Evolutionary conservation across 2,113 vertebrate genomes (phyloP), one percentile per base, ranked within the genome.

Genomic region (Semicossyphus pulcher): DNA sequence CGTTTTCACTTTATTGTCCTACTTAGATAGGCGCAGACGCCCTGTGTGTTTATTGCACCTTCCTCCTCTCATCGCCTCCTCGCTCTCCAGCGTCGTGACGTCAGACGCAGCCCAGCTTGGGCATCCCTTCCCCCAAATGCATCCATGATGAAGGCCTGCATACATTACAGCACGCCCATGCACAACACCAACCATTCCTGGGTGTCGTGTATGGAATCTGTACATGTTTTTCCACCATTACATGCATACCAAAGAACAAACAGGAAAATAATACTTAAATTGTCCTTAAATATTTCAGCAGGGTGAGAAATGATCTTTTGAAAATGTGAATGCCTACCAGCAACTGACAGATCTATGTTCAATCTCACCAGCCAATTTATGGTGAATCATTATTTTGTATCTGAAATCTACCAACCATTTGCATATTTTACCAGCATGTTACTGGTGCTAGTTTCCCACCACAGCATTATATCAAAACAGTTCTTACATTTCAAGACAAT

Each of bases 21-120:
- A 89, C 84, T 89, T 92, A 90, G 86, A 87, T 56, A 92, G 89
- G 91, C 90, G 90, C 89, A 93, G 91, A 85, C 92, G 91, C 92
- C 91, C 92, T 92, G 87, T 91, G 89, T 94, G 93, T 94, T 93
- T 94, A 91, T 93, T 91, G 92, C 93, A 91, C 87, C 86, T 86
- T 92, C 84, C 88, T 88, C 84, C 88, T 88, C 84, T 84, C 81
- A 73, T 85, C 81, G 76, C 85, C 87, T 70, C 79, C 86, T 56
- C 79, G 23, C 67, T 39, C 72, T 36, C 63, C 76, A 29, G 64
- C 93, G 92, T 60, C 79, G n/a, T 92, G 92, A 93, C 93, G 92
- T 92, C 91, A 93, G 57, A 88, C 88, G 92, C 80, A 88, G 16
- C 29, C 53, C 42, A 37, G 60, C 54, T 47, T n/a, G 84, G 41